Evolutionary conservation across 1,140 invertebrate genomes (phyloP), one percentile per base, ranked within the genome.

Genomic region (Drosophila paulistorum): DNA sequence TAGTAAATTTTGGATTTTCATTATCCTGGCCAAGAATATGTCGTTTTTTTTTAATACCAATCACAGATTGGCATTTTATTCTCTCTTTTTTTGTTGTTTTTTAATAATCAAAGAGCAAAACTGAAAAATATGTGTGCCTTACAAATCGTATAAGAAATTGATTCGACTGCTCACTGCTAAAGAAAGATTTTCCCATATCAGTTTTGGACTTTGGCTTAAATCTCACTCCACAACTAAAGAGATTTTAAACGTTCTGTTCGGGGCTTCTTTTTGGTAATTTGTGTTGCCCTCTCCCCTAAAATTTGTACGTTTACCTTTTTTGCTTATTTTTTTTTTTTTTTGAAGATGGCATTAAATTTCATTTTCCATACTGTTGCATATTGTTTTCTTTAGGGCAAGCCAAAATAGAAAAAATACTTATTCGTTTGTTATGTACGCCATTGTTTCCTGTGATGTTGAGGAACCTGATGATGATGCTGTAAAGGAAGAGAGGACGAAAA

Each of bases 351-450:
- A 51, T 51, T 51, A 51, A 51, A 51, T 51, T 51, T 51, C 45
- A 51, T 51, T 51, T 51, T 51, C 45, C 45, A 23, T 51, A 51
- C 45, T 11, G 45, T 51, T 51, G 45, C 45, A 51, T 23, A 51
- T 51, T 20, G 45, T 51, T 51, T 48, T 48, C 45, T 48, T 51
- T 11, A 11, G 45, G 45, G 45, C 45, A 51, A 11, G 13, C 37
- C 37, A n/a, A 39, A 39, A 39, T 11, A 39, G 1, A 39, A 39
- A 11, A 39, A 51, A 23, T 51, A 17, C 45, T 17, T 48, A 23
- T 51, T 51, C 17, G 45, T 23, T 23, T 20, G 14, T 48, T 10
- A 7, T 20, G 17, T 51, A 23, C 13, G 17, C 45, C 9, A 23
- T 51, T 51, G 17, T 51, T 23, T 0, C 20, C 3, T 51, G 17